Evolutionary conservation across 2,113 vertebrate genomes (phyloP), one percentile per base, ranked within the genome.

Genomic region (Morone saxatilis): DNA sequence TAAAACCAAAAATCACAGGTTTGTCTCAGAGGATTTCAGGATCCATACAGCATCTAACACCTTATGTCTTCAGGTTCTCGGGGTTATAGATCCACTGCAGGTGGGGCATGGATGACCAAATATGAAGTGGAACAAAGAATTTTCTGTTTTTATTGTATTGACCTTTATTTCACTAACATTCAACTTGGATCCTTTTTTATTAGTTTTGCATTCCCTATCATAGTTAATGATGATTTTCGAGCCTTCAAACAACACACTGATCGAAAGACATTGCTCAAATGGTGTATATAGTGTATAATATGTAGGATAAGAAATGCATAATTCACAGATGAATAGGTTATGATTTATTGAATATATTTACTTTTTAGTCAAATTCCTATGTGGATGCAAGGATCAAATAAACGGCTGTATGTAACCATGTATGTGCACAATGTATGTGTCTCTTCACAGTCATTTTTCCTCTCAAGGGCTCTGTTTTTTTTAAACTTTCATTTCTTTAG

Each of bases 1-100:
- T 50, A 61, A 72, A 48, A 22, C 16, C 31, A 73, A 62, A 76
- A 72, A 62, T 74, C 53, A 16, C 50, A 77, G 22, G 65, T 79
- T 70, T 76, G 67, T 82, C 86, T 88, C 70, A 50, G n/a, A 85
- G 75, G 82, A 84, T 50, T 59, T 76, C 38, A 67, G 59, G 71
- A 76, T 53, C 51, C n/a, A 59, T 47, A 69, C 69, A 54, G 47
- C 51, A 76, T 73, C 62, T 70, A 54, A 84, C 50, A 81, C 17
- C 48, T 2, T 77, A 65, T 74, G 53, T 67, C 41, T 65, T 41
- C 47, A 66, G 54, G 75, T 41, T 40, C 61, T 72, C 36, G 1
- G 2, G 31, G 31, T 31, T 31, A 31, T 31, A 31, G 31, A 31
- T 31, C 31, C 31, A 31, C 31, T 31, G 31, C 3, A 4, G 31